These are phyloP conservation scores for Agrochola litura DNA, from an alignment of 2,888 invertebrate genomes.

Conservation along the genomic window DNA sequence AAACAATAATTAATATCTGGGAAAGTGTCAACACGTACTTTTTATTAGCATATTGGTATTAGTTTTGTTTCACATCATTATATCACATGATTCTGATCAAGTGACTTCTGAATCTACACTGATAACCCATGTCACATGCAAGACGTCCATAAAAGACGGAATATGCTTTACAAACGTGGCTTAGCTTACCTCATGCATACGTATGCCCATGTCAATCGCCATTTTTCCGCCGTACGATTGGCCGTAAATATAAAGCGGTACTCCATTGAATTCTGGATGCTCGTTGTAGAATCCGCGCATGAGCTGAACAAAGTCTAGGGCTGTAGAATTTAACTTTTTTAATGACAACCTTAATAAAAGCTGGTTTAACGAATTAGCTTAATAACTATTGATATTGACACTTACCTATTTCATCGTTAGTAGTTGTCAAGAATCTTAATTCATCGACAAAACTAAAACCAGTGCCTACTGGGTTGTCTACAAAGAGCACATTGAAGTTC, in stretches of 20 bases:
- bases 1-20: conserved; percentile 10
- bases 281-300: conserved; percentile 92
- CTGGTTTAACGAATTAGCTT: background rate
- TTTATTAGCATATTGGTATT: conserved; percentile 9
- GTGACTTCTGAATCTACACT: conserved; percentile 6
- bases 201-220: conserved; percentile 95
- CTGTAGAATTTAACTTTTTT: conserved; percentile 77
- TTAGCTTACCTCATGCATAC: conserved; percentile 88
- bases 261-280: conserved; percentile 92
- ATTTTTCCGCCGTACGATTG: conserved; percentile 99
- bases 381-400: background rate
- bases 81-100: conserved; percentile 13
- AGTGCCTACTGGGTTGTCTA: conserved; percentile 97
- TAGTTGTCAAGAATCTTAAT: conserved; percentile 75
- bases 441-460: conserved; percentile 95
- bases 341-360: background rate
- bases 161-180: conserved; percentile 7
- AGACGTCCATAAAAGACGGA: background rate
- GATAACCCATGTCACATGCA: conserved; percentile 6
- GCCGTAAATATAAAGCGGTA: conserved; percentile 95
- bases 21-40: background rate
- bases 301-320: conserved; percentile 93
- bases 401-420: conserved; percentile 86
- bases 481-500: conserved; percentile 95
- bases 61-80: conserved; percentile 28